A percentile compares a stretch with the other conserved stretches of the same genome.
phyloP scores from a whole-genome alignment of 2,888 invertebrate genomes.

The Noctua janthina region DNA sequence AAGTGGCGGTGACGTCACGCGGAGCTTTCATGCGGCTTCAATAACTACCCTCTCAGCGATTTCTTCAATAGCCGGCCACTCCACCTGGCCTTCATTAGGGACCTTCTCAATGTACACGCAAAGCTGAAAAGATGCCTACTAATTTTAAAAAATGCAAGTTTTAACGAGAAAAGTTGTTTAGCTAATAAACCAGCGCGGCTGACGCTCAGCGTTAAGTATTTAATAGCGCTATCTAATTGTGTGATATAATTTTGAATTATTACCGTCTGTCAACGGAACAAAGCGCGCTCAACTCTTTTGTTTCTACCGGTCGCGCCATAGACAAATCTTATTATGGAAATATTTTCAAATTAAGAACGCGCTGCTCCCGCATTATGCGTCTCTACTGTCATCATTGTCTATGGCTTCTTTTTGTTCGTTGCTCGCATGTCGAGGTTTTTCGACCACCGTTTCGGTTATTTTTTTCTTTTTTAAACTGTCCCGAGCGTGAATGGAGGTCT shows the following conservation, averaged over 20 bases:
- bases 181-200: conserved; percentile 80
- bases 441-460: conserved; percentile 90
- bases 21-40: conserved; percentile 88
- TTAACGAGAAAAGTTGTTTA: conserved; percentile 86
- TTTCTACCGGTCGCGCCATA: conserved; percentile 86
- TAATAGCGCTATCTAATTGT: conserved; percentile 80
- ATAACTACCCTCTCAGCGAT: conserved; percentile 89
- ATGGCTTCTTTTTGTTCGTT: conserved; percentile 88
- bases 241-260: conserved; percentile 86
- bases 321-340: conserved; percentile 91
- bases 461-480: conserved; percentile 86
- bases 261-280: conserved; percentile 85
- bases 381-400: conserved; percentile 90
- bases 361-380: conserved; percentile 90
- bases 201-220: conserved; percentile 56
- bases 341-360: conserved; percentile 90
- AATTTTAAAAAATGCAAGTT: conserved; percentile 85
- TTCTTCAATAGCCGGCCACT: conserved; percentile 88
- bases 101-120: conserved; percentile 84
- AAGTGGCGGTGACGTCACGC: conserved; percentile 89
- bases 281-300: conserved; percentile 85
- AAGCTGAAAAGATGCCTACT: conserved; percentile 85
- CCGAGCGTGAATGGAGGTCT: conserved; percentile 88
- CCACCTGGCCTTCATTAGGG: conserved; percentile 89
- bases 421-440: conserved; percentile 89